Base-by-base conservation (phyloP, 2,888 invertebrate species). In the Agriopis aurantiaria region DNA sequence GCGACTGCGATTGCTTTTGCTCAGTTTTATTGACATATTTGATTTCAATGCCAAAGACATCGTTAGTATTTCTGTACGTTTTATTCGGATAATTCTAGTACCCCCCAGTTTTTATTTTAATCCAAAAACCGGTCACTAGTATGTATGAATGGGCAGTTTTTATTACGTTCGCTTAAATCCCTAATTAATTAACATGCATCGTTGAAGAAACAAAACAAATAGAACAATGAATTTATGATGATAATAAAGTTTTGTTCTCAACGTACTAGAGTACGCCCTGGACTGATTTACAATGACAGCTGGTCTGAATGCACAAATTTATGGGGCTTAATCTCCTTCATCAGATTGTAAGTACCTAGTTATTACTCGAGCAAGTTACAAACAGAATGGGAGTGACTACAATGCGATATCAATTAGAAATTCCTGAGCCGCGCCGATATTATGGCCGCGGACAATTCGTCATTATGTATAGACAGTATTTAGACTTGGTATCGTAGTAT, bases 321-420 rank as follows among this genome's bases (percentile, higher is more conserved):
- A 84, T 83, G 76, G 71, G 60, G 68, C 77, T 80, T 81, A 81
- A 80, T 84, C 79, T 79, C 81, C 81, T 82, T 81, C 81, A 84
- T 81, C 82, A 78, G 75, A 82, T 77, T 76, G 79, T 80, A 82
- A 82, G 79, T 78, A 23, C 17, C 17, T 23, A 80, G 77, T 80
- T 80, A 83, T 85, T 82, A 82, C 73, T 77, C 71, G 78, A 84
- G 83, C 78, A 75, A 78, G 80, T 75, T 74, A 72, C 73, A 67
- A 78, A 77, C 75, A 75, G 80, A 82, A 82, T 82, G 83, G 84
- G 83, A 85, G 85, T 84, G 84, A 86, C 84, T 84, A 84, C 81
- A 84, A 81, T 83, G 84, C 85, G 81, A 86, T 86, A 87, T 84
- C 85, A 87, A 88, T 88, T 88, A 86, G 84, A 83, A 84, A 89